Percentiles rank a stretch among this genome's conserved stretches.
phyloP scores from a whole-genome alignment of 1,140 invertebrate genomes.

The Whitmania pigra region DNA sequence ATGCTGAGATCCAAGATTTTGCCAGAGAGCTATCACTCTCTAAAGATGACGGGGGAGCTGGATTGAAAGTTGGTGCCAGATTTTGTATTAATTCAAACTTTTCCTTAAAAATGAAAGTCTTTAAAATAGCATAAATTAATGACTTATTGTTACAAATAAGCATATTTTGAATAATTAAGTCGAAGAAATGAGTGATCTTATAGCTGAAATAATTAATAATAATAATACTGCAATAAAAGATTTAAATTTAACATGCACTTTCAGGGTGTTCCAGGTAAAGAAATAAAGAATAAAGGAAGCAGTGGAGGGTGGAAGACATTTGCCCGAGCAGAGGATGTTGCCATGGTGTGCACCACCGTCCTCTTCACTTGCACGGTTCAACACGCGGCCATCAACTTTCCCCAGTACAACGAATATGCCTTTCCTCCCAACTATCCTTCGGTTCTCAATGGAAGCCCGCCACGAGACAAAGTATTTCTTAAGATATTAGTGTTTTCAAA shows the following conservation, averaged over 20 bases:
- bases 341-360: constrained; percentile 38
- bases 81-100: not conserved
- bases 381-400: constrained; percentile 45
- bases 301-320: constrained; percentile 27
- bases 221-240: not conserved
- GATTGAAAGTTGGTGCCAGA: constrained; percentile 24
- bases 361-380: constrained; percentile 44
- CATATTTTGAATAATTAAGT: too few species aligned
- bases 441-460: constrained; percentile 37
- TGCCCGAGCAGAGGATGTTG: constrained; percentile 36
- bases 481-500: not conserved
- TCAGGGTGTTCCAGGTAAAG: constrained; percentile 6
- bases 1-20: constrained; percentile 39
- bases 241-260: not conserved
- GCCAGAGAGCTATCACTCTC: constrained; percentile 33
- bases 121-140: too few species aligned
- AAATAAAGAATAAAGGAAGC: not conserved
- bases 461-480: constrained; percentile 38
- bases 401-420: constrained; percentile 41
- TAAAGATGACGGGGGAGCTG: constrained; percentile 33
- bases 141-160: too few species aligned
- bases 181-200: too few species aligned
- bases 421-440: constrained; percentile 47
- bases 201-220: too few species aligned
- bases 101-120: too few species aligned